Evolutionary conservation across 2,797 vertebrate species (phyloP), one percentile per base, ranked within the genome.

Genomic region (Sphaeramia orbicularis): DNA sequence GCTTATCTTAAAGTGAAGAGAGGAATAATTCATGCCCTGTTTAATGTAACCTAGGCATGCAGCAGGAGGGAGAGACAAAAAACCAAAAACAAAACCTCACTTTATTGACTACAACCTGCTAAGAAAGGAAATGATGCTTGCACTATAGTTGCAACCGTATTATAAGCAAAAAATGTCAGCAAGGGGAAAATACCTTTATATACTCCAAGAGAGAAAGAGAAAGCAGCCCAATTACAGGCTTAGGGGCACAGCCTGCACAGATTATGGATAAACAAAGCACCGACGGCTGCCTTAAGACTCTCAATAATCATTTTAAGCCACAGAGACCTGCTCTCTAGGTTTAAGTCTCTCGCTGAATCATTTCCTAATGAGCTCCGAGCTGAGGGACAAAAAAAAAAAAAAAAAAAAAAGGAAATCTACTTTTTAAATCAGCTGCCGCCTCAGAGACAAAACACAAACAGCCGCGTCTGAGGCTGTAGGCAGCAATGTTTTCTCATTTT

Each of bases 361-460:
- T 80, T 79, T 83, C 71, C 72, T 84, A 88, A 90, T 84, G 82
- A 87, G 81, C 73, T 80, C 50, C 8, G 66, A 80, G 75, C 73
- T 62, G 54, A 78, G 63, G 62, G 65, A 66, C 24, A 27, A 27
- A 27, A 27, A 45, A 73, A 74, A 40, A 81, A 10, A 10, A 49
- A 59, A 69, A 73, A 74, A 40, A 81, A 10, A 10, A 49, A 59
- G 69, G 12, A 86, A 80, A 82, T 63, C 63, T 45, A 40, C 14
- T 67, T 67, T 74, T 69, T 50, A 66, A 77, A 76, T 76, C 71
- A 49, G 48, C 54, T 47, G 55, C 58, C 71, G 55, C 71, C 74
- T 69, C 4, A 45, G 68, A 87, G 76, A 83, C 71, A 50, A 71
- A 81, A 73, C 78, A 70, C 59, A 75, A 80, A 79, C 61, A 63